Base-by-base conservation (phyloP, 2,113 vertebrate species). In the Myotis lucifugus region DNA sequence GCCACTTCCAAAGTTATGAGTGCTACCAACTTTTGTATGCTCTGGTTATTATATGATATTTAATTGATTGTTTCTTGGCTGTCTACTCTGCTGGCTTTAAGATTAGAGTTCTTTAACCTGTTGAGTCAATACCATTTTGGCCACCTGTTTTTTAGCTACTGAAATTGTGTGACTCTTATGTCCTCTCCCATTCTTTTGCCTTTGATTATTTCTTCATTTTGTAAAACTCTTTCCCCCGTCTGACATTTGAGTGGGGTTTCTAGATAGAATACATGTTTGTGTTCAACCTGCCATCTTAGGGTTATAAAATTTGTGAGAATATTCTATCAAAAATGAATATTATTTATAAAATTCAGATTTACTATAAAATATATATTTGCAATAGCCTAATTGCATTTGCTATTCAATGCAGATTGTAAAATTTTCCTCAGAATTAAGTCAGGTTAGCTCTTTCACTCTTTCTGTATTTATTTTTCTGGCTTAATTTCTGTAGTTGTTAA, bases 401-500 rank as follows among this genome's bases (percentile, higher is more conserved):
- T 61, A 46, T 50, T 73, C 69, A 56, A 5, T 40, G 3, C 11
- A 79, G 4, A 64, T 48, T 77, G 17, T 56, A 70, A 54, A 84
- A 0, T 52, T 93, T 76, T 10, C 15, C 34, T 94, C 32, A 88
- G 19, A 79, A 77, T 74, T 82, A 77, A 69, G 5, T 70, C 15
- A 52, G 1, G 4, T 46, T 73, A 42, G 1, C 4, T 32, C 50
- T 85, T 90, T 4, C 7, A 74, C 6, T 37, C 7, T 74, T 42
- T 59, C 6, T 64, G 21, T 67, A 52, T 42, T 81, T 69, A 56
- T 17, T 82, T 83, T 85, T 90, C 42, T 85, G 85, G 32, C 18
- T 93, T 66, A 27, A 64, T 69, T 85, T 91, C 29, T 93, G 1
- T 12, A 88, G 12, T 91, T 90, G 37, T 70, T 91, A 85, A 96